Conservation (phyloP, 2,888 invertebrate species). For the Ephialtes manifestator region DNA sequence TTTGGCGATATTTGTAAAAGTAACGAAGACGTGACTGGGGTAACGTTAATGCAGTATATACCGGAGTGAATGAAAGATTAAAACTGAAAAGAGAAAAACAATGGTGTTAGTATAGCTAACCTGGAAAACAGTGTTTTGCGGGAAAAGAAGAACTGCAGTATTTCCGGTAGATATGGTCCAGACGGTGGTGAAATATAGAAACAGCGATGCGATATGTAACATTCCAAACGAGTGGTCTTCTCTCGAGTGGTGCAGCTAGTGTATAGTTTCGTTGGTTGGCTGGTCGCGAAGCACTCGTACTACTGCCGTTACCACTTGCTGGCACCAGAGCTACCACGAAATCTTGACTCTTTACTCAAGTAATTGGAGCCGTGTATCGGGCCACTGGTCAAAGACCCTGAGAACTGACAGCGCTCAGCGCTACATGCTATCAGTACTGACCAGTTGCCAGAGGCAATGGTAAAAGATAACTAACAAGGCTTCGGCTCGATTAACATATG, state of each 20-base stretch:
- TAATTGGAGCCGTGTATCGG: constrained; percentile 78
- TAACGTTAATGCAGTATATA: background rate
- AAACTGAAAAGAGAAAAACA: background rate
- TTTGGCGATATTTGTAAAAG: background rate
- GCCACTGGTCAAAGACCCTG: constrained; percentile 78
- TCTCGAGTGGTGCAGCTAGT: constrained; percentile 52
- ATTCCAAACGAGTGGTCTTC: constrained; percentile 69
- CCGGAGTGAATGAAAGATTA: background rate
- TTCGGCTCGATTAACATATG: background rate
- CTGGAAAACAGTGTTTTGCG: constrained; percentile 80
- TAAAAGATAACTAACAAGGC: constrained; percentile 26
- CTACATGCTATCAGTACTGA: background rate
- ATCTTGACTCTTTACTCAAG: constrained; percentile 73
- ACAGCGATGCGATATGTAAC: constrained; percentile 72
- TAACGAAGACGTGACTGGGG: background rate
- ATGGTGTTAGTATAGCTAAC: constrained; percentile 72
- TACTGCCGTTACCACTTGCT: constrained; percentile 18
- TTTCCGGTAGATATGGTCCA: constrained; percentile 65
- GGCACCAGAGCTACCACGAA: constrained; percentile 61
- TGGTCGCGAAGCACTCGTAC: background rate
- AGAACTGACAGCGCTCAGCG: constrained; percentile 32
- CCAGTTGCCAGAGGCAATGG: constrained; percentile 13
- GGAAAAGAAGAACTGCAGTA: constrained; percentile 77
- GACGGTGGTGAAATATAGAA: constrained; percentile 67
- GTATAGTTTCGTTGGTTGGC: constrained; percentile 19